Conservation (phyloP, 2,888 invertebrate genomes). For the Rhingia campestris region DNA sequence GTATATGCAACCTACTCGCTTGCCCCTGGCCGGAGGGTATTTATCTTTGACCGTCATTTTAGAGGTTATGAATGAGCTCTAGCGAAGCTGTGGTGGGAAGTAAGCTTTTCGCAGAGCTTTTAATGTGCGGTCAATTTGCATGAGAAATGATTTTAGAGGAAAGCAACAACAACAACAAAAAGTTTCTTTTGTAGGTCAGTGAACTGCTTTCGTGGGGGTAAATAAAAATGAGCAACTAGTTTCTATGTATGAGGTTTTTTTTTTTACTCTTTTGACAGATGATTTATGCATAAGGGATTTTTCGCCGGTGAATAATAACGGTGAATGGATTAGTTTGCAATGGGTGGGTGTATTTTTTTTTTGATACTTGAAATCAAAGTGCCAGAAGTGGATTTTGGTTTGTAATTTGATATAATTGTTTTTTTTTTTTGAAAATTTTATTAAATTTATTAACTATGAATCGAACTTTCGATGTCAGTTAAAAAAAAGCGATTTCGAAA, state of each 20-base stretch:
- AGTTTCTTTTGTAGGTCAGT: constrained; percentile 52
- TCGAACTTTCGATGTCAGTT: too few relatives aligned
- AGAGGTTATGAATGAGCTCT: constrained; percentile 67
- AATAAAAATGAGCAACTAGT: constrained; percentile 46
- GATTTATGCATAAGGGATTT: constrained; percentile 65
- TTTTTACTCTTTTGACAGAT: neutral
- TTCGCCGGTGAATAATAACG: constrained; percentile 38
- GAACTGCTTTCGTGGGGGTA: constrained; percentile 70
- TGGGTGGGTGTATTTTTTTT: constrained; percentile 31
- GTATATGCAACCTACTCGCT: constrained; percentile 29
- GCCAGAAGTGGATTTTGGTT: neutral
- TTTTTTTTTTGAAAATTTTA: neutral
- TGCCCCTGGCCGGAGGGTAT: constrained; percentile 61
- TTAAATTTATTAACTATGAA: too few relatives aligned
- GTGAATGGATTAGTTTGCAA: constrained; percentile 33
- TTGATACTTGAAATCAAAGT: neutral
- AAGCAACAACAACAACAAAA: constrained; percentile 38
- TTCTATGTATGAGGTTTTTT: constrained; percentile 43
- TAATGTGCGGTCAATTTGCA: constrained; percentile 64
- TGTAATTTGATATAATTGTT: neutral
- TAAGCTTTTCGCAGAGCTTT: constrained; percentile 48
- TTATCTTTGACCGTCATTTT: constrained; percentile 70
- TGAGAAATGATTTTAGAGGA: constrained; percentile 58
- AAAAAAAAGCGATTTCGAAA: too few relatives aligned
- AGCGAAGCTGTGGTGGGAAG: constrained; percentile 20